phyloP scores from a whole-genome alignment of 2,888 invertebrate species.

The Rhimphoctona megacephalus region DNA sequence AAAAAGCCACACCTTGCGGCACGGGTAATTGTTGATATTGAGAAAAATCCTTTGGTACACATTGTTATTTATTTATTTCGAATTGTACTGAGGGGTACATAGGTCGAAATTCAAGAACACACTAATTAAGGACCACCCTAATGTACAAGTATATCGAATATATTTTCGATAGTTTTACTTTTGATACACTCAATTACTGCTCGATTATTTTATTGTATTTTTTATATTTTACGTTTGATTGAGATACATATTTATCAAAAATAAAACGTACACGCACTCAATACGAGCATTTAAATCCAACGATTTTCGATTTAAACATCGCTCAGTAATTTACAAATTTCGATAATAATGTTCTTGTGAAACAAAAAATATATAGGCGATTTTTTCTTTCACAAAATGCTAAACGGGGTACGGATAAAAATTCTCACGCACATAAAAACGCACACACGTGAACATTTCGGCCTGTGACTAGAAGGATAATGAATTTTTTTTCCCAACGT shows the following conservation, averaged over 20 bases:
- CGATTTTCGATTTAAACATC: background rate
- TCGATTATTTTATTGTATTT: background rate
- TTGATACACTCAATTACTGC: background rate
- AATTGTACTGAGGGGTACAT: no score
- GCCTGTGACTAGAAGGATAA: slow-evolving; percentile 68
- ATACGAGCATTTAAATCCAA: background rate
- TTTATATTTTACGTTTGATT: background rate
- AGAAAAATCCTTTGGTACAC: no score
- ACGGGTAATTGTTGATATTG: no score
- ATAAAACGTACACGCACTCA: background rate
- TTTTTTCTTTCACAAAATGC: slow-evolving; percentile 31
- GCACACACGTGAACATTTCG: slow-evolving; percentile 36
- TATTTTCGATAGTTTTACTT: background rate
- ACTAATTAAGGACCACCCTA: no score
- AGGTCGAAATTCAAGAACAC: no score
- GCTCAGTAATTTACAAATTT: background rate
- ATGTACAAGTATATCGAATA: no score
- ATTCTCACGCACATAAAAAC: slow-evolving; percentile 3
- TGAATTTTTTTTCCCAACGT: slow-evolving; percentile 44
- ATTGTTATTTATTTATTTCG: no score
- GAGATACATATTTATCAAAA: background rate
- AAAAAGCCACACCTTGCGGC: no score
- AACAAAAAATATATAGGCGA: background rate
- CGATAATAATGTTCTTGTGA: background rate
- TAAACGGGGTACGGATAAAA: slow-evolving; percentile 45